Percentiles rank a stretch among this genome's conserved stretches.
These are phyloP conservation scores for Rhombomys opimus DNA, from an alignment of 2,113 vertebrate species.

Conservation along the genomic window DNA sequence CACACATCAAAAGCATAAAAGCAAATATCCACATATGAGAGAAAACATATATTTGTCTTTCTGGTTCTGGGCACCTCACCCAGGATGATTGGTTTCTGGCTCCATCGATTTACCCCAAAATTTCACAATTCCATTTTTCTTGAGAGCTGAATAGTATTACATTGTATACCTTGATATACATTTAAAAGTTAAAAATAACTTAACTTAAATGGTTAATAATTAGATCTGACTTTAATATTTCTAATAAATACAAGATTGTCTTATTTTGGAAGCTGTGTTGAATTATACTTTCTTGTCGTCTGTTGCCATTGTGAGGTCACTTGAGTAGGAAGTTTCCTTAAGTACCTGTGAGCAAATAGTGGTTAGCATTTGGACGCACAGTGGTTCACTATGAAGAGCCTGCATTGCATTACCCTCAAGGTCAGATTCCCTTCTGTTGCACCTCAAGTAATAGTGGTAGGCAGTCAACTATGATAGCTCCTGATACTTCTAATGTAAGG, in stretches of 20 bases:
- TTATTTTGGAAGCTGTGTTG: neutral
- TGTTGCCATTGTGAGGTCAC: neutral
- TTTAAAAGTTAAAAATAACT: neutral
- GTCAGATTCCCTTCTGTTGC: neutral
- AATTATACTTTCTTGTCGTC: neutral
- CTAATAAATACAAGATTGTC: neutral
- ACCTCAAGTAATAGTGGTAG: neutral
- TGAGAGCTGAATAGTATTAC: neutral
- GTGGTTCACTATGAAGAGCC: neutral
- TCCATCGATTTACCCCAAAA: neutral
- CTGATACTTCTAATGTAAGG: neutral
- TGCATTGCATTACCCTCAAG: neutral
- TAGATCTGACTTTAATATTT: neutral
- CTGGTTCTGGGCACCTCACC: neutral
- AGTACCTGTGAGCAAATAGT: neutral
- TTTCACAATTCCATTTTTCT: neutral
- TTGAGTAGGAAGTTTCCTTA: neutral
- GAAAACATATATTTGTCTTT: neutral
- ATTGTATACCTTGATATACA: neutral
- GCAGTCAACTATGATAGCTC: neutral
- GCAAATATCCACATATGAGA: neutral
- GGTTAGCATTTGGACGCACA: neutral
- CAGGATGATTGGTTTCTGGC: neutral
- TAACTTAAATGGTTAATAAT: neutral
- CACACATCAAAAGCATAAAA: neutral